Percentiles rank a stretch among this genome's conserved stretches.
phyloP scores from a whole-genome alignment of 2,797 vertebrate species.

The Mus spretus region DNA sequence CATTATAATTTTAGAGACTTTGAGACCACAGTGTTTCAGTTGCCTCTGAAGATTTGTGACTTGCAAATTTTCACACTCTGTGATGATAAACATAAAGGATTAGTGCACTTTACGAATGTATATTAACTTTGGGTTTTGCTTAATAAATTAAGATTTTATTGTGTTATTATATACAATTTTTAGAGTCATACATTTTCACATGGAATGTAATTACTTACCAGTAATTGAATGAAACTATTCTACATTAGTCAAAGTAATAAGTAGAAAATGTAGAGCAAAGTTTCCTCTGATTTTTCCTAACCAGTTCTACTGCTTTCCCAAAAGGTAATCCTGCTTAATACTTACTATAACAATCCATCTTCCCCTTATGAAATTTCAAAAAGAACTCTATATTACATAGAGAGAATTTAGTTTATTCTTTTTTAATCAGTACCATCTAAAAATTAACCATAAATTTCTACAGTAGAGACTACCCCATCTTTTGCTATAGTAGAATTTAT shows the following conservation, averaged over 20 bases:
- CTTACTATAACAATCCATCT: background rate
- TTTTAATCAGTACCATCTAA: background rate
- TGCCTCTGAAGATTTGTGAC: background rate
- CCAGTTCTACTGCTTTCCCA: background rate
- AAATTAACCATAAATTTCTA: background rate
- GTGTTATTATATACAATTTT: background rate
- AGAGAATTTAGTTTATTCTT: background rate
- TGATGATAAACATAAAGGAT: background rate
- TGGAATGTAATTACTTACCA: background rate
- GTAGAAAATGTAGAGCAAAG: background rate
- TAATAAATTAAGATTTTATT: background rate
- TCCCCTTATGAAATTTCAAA: background rate
- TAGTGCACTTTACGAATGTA: background rate
- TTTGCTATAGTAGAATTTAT: background rate
- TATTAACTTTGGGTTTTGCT: background rate
- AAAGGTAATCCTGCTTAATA: background rate
- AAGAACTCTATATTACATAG: background rate
- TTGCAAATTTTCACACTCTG: background rate
- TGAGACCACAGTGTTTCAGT: background rate
- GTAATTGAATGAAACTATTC: background rate
- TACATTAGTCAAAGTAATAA: background rate
- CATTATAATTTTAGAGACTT: background rate
- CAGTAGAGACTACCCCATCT: background rate
- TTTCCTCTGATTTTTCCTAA: background rate
- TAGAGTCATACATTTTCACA: background rate